These are phyloP conservation scores for Mareca penelope DNA, from an alignment of 2,797 vertebrate species.

Conservation along the genomic window DNA sequence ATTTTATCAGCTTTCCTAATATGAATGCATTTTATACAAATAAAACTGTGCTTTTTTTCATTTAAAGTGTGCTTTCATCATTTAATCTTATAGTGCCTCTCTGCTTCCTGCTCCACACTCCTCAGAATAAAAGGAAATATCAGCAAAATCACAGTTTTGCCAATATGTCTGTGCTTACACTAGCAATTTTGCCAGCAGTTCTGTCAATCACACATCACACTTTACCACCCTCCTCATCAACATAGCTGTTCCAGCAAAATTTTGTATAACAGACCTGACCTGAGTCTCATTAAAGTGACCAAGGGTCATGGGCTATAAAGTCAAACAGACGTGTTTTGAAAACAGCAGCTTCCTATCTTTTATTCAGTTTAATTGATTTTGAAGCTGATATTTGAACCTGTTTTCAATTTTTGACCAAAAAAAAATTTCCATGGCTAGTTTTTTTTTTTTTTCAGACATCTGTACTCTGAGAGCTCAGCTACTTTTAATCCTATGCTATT, in stretches of 20 bases:
- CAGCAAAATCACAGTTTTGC: neutral
- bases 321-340: conserved; percentile 17
- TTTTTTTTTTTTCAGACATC: neutral
- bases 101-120: neutral
- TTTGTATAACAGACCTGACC: conserved; percentile 35
- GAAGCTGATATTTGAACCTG: neutral
- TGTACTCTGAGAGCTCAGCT: neutral
- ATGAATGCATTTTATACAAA: neutral
- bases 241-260: conserved; percentile 57
- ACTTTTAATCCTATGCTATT: neutral
- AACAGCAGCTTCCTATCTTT: conserved; percentile 29
- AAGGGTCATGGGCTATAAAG: conserved; percentile 26
- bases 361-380: conserved; percentile 29
- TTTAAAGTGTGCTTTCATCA: neutral
- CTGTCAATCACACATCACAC: conserved; percentile 55
- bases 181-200: conserved; percentile 24
- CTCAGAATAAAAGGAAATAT: conserved; percentile 18
- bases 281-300: conserved; percentile 40
- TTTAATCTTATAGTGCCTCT: neutral
- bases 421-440: neutral
- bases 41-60: neutral
- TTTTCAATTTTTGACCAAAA: neutral
- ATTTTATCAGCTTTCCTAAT: neutral
- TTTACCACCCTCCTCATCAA: conserved; percentile 41
- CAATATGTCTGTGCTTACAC: conserved; percentile 19